Evolutionary conservation across 2,797 vertebrate genomes (phyloP).

Genomic region (Perdix hodgsoniae): DNA sequence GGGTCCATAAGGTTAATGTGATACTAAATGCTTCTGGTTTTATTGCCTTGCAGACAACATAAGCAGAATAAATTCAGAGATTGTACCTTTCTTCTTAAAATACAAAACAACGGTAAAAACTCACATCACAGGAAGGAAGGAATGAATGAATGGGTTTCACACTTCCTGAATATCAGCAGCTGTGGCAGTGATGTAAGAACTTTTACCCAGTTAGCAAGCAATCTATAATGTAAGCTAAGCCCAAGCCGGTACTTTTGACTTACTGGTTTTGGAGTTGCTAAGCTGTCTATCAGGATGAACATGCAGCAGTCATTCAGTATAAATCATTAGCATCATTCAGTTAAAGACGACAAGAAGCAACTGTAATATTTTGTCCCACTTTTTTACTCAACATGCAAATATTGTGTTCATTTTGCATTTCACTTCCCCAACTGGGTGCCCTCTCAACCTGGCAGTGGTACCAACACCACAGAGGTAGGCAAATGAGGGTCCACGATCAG

Average conservation of each 20-base stretch:
- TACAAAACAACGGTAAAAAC: neutral
- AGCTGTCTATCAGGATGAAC: neutral
- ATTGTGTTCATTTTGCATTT: neutral
- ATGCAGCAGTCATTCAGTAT: neutral
- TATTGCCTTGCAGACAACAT: neutral
- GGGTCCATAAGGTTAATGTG: neutral
- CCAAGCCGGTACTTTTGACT: neutral
- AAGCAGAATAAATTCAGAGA: neutral
- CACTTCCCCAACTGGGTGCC: neutral
- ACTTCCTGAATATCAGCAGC: constrained; percentile 39
- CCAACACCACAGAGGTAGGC: neutral
- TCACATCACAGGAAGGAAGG: neutral
- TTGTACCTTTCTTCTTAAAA: neutral
- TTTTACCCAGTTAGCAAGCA: too few species aligned
- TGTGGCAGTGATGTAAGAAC: neutral
- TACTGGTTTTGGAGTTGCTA: neutral
- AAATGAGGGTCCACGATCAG: neutral
- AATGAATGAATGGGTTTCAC: neutral
- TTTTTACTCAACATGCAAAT: neutral
- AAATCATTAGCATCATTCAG: neutral
- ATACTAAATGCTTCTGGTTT: neutral
- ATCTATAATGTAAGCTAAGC: neutral
- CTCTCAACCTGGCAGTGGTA: neutral
- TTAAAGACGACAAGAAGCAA: neutral
- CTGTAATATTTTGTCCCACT: neutral